Base-by-base conservation (phyloP, 1,140 invertebrate genomes). In the Zaprionus ornatus region DNA sequence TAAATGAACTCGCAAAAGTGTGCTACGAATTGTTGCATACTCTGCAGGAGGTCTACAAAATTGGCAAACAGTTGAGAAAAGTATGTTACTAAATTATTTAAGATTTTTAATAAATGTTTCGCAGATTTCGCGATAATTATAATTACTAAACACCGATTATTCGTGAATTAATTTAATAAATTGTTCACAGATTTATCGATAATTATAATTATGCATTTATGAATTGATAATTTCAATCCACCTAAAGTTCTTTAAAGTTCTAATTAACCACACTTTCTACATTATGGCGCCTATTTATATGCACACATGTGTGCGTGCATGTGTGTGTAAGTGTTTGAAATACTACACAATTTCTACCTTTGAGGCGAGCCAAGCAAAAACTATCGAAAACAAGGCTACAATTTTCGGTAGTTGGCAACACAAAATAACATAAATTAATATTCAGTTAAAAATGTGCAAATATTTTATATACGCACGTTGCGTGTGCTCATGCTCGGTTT, bases 371-470 rank as follows among this genome's bases (percentile, higher is more conserved):
- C 3, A n/a, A 13, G 19, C 19, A 23, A 50, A 50, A 50, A 50
- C 19, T 23, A 23, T 13, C 19, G 45, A 50, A 62, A 56, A 56
- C 10, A 27, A 65, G 42, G 56, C 25, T 23, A 21, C 19, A 40
- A 45, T 73, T 73, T 77, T 54, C 54, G 45, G 21, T 40, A 59
- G 68, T 63, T 66, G 56, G 57, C 57, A 62, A 62, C 21, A 60
- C 72, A 76, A 81, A 85, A 81, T 74, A 81, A 85, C 82, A 85
- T 81, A 85, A 85, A 85, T 85, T 85, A 85, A 85, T 85, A 85
- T 85, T 81, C 82, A 85, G 82, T 85, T 85, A 81, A 85, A 85
- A 85, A 81, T 85, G 82, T 76, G 78, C 75, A 81, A 81, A 85
- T 85, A 81, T 85, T 81, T 83, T 75, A 85, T 67, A 35, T 63